Base-by-base conservation (phyloP, 2,888 invertebrate genomes). In the Eristalis arbustorum region DNA sequence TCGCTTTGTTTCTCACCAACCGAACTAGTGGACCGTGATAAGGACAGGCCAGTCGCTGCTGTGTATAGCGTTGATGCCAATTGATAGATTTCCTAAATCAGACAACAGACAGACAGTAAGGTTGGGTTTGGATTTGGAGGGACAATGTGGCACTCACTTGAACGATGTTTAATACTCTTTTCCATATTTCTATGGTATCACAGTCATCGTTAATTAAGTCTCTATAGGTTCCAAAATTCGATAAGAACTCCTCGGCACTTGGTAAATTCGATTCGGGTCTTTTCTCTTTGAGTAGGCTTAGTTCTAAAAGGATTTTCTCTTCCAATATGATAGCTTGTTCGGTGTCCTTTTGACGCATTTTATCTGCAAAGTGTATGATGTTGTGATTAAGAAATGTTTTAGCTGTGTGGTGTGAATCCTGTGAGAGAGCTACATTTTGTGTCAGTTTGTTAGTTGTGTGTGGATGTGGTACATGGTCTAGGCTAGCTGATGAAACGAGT, bases 1-100 rank as follows among this genome's bases (percentile, higher is more conserved):
- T 96, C 95, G 90, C 97, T 98, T 90, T 98, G 97, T 72, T 97
- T 95, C 93, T 98, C 98, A 5, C 98, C 98, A 0, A 97, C 98
- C 31, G 98, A 98, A 93, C 98, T 98, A 22, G 98, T 96, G 91
- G 98, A 98, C 69, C 98, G 95, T 11, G 97, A 97, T 14, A 98
- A 94, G 79, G 96, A 96, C 42, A 96, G 96, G 67, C 97, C 96
- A 1, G 93, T 93, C 22, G 93, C 91, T 28, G 95, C 95, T 49
- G 95, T 95, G 82, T 96, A 96, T 75, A 96, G 92, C 0, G 95
- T 95, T 89, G 96, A 96, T 22, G 97, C 96, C 83, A 97, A 92
- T 88, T 96, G 95, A 89, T 95, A 95, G 56, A 96, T 97, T 90
- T 97, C 96, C 88, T 89, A 59, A 67, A 42, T 1, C 22, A 28